A percentile compares a stretch with the other conserved stretches of the same genome.
These are phyloP conservation scores for Lycodopsis pacificus DNA, from an alignment of 2,797 vertebrate genomes.

Conservation along the genomic window DNA sequence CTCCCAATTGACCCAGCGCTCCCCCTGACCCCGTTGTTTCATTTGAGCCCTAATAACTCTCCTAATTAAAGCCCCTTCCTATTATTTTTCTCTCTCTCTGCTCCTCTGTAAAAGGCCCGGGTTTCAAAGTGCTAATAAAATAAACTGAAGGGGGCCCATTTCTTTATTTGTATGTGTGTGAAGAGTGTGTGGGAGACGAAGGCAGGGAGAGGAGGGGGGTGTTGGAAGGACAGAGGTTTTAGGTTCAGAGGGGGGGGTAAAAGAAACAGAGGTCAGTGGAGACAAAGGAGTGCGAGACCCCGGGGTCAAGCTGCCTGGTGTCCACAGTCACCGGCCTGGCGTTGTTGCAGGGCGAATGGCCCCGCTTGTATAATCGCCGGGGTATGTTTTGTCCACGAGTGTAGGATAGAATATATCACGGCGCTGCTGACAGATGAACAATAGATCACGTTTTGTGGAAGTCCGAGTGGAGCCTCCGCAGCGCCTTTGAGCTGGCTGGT, in stretches of 20 bases:
- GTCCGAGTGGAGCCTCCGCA: conserved; percentile 68
- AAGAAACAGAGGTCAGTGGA: conserved; percentile 82
- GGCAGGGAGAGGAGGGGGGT: conserved; percentile 35
- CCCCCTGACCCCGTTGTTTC: conserved; percentile 74
- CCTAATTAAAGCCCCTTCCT: conserved; percentile 77
- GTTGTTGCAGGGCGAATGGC: conserved; percentile 64
- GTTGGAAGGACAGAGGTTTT: conserved; percentile 68
- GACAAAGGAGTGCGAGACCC: conserved; percentile 83
- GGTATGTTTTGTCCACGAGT: conserved; percentile 80
- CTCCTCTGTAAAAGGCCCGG: conserved; percentile 71
- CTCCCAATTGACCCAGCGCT: conserved; percentile 70
- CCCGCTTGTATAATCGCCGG: conserved; percentile 79
- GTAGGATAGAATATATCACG: conserved; percentile 85
- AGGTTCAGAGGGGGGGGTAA: conserved; percentile 81
- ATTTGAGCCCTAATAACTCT: conserved; percentile 79
- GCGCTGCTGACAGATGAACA: conserved; percentile 81
- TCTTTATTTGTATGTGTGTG: conserved; percentile 81
- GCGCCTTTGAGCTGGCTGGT: conserved; percentile 64
- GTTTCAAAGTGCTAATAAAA: conserved; percentile 86
- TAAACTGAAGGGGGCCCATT: conserved; percentile 77
- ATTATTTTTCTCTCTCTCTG: conserved; percentile 69
- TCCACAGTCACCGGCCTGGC: conserved; percentile 78
- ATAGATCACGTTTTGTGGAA: conserved; percentile 81
- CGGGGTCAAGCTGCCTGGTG: conserved; percentile 84
- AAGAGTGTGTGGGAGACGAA: conserved; percentile 68